Base-by-base conservation (phyloP, 2,797 vertebrate species). In the Hyperoplus immaculatus region DNA sequence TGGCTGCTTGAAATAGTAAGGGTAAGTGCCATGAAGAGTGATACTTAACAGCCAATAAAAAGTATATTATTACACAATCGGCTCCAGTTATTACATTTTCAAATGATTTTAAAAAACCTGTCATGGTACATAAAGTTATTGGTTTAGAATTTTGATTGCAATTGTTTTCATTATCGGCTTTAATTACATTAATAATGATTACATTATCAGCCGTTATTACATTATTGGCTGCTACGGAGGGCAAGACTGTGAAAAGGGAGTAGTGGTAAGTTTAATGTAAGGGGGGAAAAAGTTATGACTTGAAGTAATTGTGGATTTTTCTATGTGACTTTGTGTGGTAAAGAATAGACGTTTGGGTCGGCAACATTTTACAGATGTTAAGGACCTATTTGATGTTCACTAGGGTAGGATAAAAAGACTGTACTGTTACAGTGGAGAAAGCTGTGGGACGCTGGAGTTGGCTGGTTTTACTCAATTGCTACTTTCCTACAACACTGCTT, bases 401-500 rank as follows among this genome's bases (percentile, higher is more conserved):
- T 56, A 62, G 21, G 68, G 65, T 75, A 62, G 72, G 57, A 81
- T 60, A 60, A 68, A 42, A 75, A 66, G 71, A 89, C 78, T 80
- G 66, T 69, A 76, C 82, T 61, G 69, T 85, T 68, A 83, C 75
- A 69, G 65, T 77, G 10, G 21, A 80, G 75, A 71, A 68, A 63
- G 70, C 55, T 60, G 72, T 54, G 47, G 42, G 64, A 85, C 81
- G 78, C 65, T 59, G 73, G 47, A 21, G 8, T 58, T 36, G 69
- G 75, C 70, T 82, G 72, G 82, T 88, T 86, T 81, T 69, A 76
- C 68, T 86, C 74, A 87, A 78, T 87, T 77, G 80, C 85, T 86
- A 83, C 87, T 90, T 89, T 87, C 83, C 83, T 75, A 82, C 58
- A 39, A 84, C 80, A 81, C 77, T 5, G 69, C 85, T 89, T 85